Conservation (phyloP, 2,113 vertebrate genomes). For the Carassius carassius region DNA sequence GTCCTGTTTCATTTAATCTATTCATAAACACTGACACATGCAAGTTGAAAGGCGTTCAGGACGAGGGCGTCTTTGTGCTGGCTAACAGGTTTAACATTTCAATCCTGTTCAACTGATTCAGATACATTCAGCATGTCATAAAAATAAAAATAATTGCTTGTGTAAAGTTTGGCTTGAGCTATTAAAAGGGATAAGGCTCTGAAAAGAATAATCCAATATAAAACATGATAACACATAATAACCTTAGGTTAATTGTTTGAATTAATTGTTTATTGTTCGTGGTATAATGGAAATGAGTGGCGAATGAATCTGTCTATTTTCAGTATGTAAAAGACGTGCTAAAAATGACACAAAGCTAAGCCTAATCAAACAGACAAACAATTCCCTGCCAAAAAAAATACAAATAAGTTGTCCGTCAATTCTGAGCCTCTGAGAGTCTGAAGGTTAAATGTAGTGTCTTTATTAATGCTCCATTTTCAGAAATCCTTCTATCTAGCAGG, state of each 20-base stretch:
- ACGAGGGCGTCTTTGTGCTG: no score
- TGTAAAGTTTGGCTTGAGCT: not conserved
- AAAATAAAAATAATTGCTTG: not conserved
- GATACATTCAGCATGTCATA: not conserved
- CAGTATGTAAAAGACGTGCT: not conserved
- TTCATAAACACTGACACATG: no score
- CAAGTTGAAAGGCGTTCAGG: no score
- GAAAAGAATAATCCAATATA: not conserved
- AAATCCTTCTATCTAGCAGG: constrained; percentile 12
- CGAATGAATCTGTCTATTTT: not conserved
- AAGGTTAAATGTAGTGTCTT: constrained; percentile 17
- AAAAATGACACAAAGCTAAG: not conserved
- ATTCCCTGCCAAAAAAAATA: not conserved
- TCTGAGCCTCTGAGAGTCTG: not conserved
- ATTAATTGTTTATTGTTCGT: not conserved
- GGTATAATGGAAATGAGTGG: not conserved
- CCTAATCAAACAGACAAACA: constrained; percentile 16
- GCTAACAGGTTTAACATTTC: no score
- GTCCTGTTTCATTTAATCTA: no score
- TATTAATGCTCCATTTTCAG: constrained; percentile 17
- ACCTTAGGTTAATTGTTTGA: constrained; percentile 2
- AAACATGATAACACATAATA: not conserved
- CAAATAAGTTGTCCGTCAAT: not conserved
- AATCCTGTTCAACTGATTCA: not conserved
- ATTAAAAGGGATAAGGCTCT: not conserved